Conservation (phyloP, 2,113 vertebrate species). For the Paradoxurus hermaphroditus region DNA sequence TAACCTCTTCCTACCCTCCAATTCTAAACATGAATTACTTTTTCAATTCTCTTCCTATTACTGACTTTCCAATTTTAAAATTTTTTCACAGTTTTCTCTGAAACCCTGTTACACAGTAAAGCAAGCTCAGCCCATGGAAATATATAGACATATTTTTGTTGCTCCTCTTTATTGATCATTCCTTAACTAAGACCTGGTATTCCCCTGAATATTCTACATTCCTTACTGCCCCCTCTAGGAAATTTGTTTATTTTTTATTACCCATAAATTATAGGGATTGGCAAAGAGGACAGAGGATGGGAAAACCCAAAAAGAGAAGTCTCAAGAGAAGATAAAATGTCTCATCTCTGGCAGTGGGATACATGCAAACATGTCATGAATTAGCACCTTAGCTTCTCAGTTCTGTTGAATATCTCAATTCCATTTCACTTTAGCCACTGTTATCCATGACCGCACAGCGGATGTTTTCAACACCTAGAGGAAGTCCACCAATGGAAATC, state of each 20-base stretch:
- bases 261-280: constrained; percentile 14
- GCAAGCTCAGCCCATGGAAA: not conserved
- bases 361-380: not conserved
- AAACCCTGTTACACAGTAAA: not conserved
- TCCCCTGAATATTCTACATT: not conserved
- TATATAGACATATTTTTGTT: not conserved
- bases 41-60: not conserved
- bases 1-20: not conserved
- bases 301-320: constrained; percentile 3
- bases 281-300: not conserved
- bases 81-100: not conserved
- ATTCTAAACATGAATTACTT: not conserved
- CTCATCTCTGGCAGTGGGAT: constrained; percentile 8
- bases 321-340: not conserved
- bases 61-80: not conserved
- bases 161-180: not conserved
- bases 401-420: not conserved
- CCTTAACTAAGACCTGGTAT: not conserved
- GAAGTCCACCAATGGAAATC: not conserved
- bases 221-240: not conserved
- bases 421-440: not conserved
- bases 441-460: not conserved
- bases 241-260: not conserved
- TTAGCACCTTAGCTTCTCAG: not conserved
- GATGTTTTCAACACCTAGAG: constrained; percentile 28